Conservation (phyloP, 2,113 vertebrate species). For the Poicephalus gulielmi region DNA sequence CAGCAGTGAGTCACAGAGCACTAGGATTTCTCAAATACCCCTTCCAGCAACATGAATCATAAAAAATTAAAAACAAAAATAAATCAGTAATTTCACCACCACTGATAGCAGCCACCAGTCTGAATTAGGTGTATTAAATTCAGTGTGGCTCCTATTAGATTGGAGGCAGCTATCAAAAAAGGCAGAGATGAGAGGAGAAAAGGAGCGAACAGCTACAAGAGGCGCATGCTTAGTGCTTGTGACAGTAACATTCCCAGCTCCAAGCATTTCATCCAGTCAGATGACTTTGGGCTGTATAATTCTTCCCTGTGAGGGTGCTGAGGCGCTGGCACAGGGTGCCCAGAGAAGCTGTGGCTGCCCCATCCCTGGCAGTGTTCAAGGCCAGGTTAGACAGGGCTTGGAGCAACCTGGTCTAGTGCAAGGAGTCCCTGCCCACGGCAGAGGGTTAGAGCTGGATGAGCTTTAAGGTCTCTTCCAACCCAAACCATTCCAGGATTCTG, state of each 20-base stretch:
- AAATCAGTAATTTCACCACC: background rate
- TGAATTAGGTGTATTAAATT: background rate
- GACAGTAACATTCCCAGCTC: background rate
- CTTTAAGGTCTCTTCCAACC: background rate
- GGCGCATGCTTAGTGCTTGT: background rate
- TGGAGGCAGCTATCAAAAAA: background rate
- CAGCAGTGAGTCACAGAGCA: background rate
- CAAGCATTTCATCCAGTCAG: background rate
- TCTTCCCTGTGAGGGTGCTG: background rate
- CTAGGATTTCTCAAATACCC: background rate
- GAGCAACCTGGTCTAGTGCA: background rate
- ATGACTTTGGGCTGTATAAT: background rate
- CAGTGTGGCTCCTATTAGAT: background rate
- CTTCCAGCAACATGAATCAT: background rate
- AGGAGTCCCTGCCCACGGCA: background rate
- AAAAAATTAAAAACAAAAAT: background rate
- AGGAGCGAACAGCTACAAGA: background rate
- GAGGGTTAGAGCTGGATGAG: background rate
- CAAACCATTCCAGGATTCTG: background rate
- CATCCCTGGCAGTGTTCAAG: background rate
- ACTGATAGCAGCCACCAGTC: background rate
- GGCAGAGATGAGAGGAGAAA: background rate
- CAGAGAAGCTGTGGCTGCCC: background rate
- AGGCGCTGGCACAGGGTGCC: background rate
- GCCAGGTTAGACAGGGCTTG: background rate